Percentiles rank a stretch among this genome's conserved stretches.
These are phyloP conservation scores for Lepilemur ruficaudatus DNA, from an alignment of 2,797 vertebrate species.

Conservation along the genomic window DNA sequence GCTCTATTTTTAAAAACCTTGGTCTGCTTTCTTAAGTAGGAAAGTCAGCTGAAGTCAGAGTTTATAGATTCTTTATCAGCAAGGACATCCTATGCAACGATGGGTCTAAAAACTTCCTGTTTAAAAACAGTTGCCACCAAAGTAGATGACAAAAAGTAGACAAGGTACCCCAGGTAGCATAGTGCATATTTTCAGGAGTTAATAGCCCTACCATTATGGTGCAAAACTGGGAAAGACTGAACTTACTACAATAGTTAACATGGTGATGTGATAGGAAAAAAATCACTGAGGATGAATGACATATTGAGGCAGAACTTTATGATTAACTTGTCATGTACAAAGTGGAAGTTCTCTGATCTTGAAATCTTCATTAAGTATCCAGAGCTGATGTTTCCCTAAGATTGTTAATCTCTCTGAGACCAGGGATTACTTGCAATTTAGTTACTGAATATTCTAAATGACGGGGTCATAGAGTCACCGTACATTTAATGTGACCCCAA, in stretches of 20 bases:
- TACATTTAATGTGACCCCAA: background rate
- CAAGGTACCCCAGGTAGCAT: background rate
- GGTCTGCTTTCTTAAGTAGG: background rate
- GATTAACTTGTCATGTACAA: background rate
- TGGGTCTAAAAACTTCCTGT: background rate
- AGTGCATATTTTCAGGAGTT: background rate
- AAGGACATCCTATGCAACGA: too few relatives aligned
- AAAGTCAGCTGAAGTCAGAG: background rate
- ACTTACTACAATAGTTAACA: background rate
- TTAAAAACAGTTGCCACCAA: background rate
- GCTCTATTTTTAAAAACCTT: background rate
- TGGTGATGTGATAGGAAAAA: background rate
- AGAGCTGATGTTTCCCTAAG: background rate
- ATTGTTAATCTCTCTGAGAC: background rate
- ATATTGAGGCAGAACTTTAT: background rate
- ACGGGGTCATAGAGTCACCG: background rate
- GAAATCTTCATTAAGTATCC: background rate
- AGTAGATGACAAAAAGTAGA: background rate
- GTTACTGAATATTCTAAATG: background rate
- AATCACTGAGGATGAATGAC: background rate
- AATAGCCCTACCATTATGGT: too few relatives aligned
- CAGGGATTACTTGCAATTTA: background rate
- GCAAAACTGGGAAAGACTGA: background rate
- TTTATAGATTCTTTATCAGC: background rate
- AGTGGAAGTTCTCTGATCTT: background rate